Base-by-base conservation (phyloP, 2,888 invertebrate species). In the Ernsta delagoae region DNA sequence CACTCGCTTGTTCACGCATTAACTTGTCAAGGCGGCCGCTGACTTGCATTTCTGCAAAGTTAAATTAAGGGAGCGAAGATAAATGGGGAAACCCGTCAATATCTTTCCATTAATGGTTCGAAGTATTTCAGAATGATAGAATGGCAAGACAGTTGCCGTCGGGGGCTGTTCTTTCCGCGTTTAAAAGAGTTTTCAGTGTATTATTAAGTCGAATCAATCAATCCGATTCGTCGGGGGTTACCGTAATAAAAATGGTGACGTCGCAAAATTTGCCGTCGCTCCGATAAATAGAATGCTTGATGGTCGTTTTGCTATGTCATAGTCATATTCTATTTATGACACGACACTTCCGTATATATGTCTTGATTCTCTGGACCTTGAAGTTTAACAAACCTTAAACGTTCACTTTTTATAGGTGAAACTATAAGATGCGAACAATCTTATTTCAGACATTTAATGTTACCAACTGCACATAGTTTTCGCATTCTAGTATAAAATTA, bases 31-130 rank as follows among this genome's bases (percentile, higher is more conserved):
- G 71, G 43, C 68, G 50, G 53, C 61, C 72, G 41, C 73, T 78
- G 78, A 78, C 78, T 78, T 76, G 77, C 77, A 71, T 70, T 74
- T 76, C 73, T 70, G 68, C 60, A 70, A 77, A 76, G 74, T 77
- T 77, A 77, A 76, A 76, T 77, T 75, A 74, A 74, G 71, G 72
- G 74, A 70, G 74, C 68, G 72, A 75, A 77, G 76, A 78, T 77
- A 77, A 78, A 78, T 78, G 77, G 75, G 70, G 71, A 73, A 72
- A 73, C 34, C 63, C 67, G 77, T 75, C 78, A 72, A 77, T 78
- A 75, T 72, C 71, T 71, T 69, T 70, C 71, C 75, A 71, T 75
- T 75, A 76, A 74, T 73, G 72, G 59, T 71, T 71, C 59, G 59
- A 71, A 72, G 70, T 70, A 68, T 61, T 68, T 70, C 59, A 59